Evolutionary conservation across 1,140 invertebrate genomes (phyloP).

Genomic region (Phthorimaea operculella): DNA sequence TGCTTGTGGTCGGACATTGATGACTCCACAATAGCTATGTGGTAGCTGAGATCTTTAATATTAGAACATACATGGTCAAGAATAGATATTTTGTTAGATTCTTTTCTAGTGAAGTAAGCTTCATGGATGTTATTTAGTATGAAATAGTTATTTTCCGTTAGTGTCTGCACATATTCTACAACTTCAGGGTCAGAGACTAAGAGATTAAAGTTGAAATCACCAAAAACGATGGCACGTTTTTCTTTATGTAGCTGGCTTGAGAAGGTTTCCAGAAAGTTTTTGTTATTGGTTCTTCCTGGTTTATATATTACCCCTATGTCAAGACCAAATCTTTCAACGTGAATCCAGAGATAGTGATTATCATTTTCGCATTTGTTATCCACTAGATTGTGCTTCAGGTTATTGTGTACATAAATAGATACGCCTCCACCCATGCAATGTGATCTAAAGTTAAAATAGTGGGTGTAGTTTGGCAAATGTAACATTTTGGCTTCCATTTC

Average conservation of each 20-base stretch:
- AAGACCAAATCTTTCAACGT: slow-evolving; percentile 7
- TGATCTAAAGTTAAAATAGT: slow-evolving; percentile 10
- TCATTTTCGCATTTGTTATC: background rate
- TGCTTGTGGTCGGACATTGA: slow-evolving; percentile 15
- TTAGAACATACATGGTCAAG: slow-evolving; percentile 7
- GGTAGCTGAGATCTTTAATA: slow-evolving; percentile 1
- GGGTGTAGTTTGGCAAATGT: slow-evolving; percentile 9
- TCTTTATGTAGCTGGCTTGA: slow-evolving; percentile 5
- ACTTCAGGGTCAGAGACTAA: background rate
- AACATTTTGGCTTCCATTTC: slow-evolving; percentile 10
- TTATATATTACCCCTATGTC: slow-evolving; percentile 13
- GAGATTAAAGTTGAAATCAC: slow-evolving; percentile 16
- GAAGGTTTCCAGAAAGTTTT: slow-evolving; percentile 8
- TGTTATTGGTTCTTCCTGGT: slow-evolving; percentile 7
- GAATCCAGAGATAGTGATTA: slow-evolving; percentile 15
- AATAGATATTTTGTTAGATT: background rate
- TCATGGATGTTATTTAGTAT: slow-evolving; percentile 7
- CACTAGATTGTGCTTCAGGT: background rate
- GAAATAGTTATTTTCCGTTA: background rate
- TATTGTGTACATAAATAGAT: slow-evolving; percentile 11
- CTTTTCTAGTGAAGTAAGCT: slow-evolving; percentile 3
- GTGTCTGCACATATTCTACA: background rate
- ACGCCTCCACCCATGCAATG: slow-evolving; percentile 9
- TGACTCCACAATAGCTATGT: slow-evolving; percentile 12
- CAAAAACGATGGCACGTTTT: slow-evolving; percentile 11